Percentiles rank a stretch among this genome's conserved stretches.
phyloP scores from a whole-genome alignment of 2,888 invertebrate genomes.

The Seira ritae region DNA sequence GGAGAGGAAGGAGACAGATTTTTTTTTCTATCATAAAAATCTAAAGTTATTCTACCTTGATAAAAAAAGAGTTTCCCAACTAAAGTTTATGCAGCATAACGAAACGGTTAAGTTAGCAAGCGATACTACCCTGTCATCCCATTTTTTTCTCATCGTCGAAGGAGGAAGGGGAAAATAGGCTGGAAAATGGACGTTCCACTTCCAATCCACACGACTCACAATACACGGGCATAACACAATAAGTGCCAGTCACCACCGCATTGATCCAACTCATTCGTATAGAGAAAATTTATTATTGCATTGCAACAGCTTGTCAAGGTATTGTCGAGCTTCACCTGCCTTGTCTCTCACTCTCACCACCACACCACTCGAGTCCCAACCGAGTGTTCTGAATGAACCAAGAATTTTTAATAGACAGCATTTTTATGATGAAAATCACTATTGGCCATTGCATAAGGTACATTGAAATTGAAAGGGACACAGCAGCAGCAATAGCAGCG shows the following conservation, averaged over 20 bases:
- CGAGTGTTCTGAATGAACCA: no score
- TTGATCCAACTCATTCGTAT: not conserved
- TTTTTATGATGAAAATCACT: not conserved
- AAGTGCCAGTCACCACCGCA: slow-evolving; percentile 4
- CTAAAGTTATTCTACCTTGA: slow-evolving; percentile 5
- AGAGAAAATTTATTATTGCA: not conserved
- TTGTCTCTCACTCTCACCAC: no score
- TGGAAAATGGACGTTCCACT: not conserved
- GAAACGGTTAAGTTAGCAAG: not conserved
- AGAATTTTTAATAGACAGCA: not conserved
- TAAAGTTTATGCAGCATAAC: slow-evolving; percentile 11
- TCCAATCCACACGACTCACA: not conserved
- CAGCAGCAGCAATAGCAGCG: not conserved
- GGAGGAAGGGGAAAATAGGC: not conserved
- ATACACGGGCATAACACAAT: not conserved
- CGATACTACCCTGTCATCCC: not conserved
- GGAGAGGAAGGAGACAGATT: not conserved
- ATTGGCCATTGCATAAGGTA: not conserved
- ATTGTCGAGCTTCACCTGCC: not conserved
- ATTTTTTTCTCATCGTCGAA: not conserved
- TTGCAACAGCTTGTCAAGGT: not conserved
- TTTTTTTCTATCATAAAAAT: slow-evolving; percentile 5
- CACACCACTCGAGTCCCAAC: no score
- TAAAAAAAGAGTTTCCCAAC: not conserved
- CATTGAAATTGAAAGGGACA: not conserved